phyloP scores from a whole-genome alignment of 2,888 invertebrate species.

The Tinea trinotella region DNA sequence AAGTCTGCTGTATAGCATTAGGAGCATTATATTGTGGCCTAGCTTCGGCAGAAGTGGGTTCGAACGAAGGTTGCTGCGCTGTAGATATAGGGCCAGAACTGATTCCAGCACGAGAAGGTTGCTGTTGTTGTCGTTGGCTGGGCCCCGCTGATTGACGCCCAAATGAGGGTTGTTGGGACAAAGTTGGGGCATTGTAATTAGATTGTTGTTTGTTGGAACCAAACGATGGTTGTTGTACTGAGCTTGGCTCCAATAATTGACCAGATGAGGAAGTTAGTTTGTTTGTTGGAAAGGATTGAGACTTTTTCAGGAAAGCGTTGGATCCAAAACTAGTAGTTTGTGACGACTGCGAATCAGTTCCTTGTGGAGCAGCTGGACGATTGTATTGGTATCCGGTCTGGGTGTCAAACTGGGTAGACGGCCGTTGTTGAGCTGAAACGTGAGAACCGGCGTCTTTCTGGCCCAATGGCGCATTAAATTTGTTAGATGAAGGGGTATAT shows the following conservation, averaged over 20 bases:
- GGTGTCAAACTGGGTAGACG: constrained; percentile 5
- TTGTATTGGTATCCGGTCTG: constrained; percentile 24
- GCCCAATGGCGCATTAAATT: not conserved
- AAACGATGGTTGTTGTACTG: not conserved
- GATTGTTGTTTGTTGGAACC: not conserved
- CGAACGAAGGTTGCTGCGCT: not conserved
- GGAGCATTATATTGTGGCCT: not conserved
- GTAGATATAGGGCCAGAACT: not conserved
- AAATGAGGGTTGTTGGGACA: not conserved
- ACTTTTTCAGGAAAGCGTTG: not conserved
- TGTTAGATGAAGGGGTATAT: not conserved
- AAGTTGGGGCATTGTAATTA: constrained; percentile 25
- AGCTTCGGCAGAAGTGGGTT: not conserved
- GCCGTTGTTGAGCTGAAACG: not conserved
- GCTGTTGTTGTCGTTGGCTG: not conserved
- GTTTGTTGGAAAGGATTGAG: not conserved
- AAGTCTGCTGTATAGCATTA: constrained; percentile 4
- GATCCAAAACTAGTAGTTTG: not conserved
- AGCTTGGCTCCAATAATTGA: not conserved
- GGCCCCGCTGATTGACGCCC: not conserved
- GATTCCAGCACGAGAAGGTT: not conserved
- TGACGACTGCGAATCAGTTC: constrained; percentile 20
- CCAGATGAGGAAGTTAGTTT: no score
- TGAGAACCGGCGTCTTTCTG: not conserved
- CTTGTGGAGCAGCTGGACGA: constrained; percentile 20